phyloP scores from a whole-genome alignment of 2,888 invertebrate species.

The Teleiodes luculella region DNA sequence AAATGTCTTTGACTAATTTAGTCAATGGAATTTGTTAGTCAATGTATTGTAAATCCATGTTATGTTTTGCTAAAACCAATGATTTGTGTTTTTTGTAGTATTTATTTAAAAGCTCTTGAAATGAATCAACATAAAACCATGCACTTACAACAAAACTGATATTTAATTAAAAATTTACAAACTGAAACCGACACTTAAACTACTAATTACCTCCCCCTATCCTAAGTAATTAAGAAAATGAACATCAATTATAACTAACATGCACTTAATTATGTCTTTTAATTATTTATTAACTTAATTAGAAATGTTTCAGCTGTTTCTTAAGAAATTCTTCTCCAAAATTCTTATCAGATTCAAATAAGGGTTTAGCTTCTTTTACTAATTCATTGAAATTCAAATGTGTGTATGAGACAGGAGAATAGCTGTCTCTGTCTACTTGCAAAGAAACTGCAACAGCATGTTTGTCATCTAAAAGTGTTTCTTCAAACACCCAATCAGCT shows the following conservation, averaged over 20 bases:
- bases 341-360: conserved; percentile 64
- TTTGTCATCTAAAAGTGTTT: conserved; percentile 84
- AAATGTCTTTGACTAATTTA: conserved; percentile 15
- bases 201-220: not conserved
- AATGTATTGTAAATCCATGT: conserved; percentile 7
- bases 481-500: conserved; percentile 89
- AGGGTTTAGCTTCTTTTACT: conserved; percentile 69
- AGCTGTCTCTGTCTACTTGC: conserved; percentile 37
- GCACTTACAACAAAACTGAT: not conserved
- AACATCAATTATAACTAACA: conserved; percentile 5
- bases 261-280: conserved; percentile 3
- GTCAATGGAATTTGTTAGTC: conserved; percentile 19
- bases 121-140: not conserved
- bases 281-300: conserved; percentile 14
- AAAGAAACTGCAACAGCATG: conserved; percentile 90
- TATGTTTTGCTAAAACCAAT: too few species aligned
- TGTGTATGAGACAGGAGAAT: conserved; percentile 56
- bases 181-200: not conserved
- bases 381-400: conserved; percentile 80
- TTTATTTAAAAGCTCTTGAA: not conserved
- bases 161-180: not conserved
- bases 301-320: conserved; percentile 69
- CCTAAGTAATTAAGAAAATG: conserved; percentile 7
- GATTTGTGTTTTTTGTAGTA: too few species aligned
- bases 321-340: conserved; percentile 79